Conservation (phyloP, 2,113 vertebrate species). For the Bombycilla garrulus region DNA sequence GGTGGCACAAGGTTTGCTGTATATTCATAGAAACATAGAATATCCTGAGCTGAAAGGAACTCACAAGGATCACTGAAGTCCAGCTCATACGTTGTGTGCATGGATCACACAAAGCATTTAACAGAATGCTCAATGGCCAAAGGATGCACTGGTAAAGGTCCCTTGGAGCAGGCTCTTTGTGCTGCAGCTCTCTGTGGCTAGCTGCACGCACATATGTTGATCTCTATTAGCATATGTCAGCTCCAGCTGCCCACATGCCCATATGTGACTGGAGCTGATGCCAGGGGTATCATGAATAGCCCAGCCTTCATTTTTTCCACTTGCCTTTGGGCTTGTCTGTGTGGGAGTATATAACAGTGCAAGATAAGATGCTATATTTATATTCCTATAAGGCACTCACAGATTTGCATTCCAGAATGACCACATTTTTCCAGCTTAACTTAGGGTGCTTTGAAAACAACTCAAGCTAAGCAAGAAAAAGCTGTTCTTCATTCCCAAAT, state of each 20-base stretch:
- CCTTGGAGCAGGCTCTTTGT: background rate
- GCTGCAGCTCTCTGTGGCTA: background rate
- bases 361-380: conserved; percentile 36
- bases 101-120: background rate
- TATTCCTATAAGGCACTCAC: conserved; percentile 2
- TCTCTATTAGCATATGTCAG: background rate
- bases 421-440: background rate
- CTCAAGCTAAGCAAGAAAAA: conserved; percentile 2
- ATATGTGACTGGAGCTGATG: background rate
- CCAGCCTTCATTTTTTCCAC: background rate
- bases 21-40: background rate
- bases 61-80: background rate
- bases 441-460: background rate
- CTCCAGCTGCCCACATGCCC: conserved; percentile 29
- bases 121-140: background rate
- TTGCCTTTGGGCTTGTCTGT: background rate
- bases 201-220: background rate
- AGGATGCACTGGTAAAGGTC: background rate
- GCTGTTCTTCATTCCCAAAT: background rate
- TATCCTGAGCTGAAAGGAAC: background rate
- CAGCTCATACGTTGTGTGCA: background rate
- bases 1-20: background rate
- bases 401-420: background rate
- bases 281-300: conserved; percentile 1
- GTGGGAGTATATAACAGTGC: background rate